Base-by-base conservation (phyloP, 2,113 vertebrate species). In the Amphiprion ocellaris region DNA sequence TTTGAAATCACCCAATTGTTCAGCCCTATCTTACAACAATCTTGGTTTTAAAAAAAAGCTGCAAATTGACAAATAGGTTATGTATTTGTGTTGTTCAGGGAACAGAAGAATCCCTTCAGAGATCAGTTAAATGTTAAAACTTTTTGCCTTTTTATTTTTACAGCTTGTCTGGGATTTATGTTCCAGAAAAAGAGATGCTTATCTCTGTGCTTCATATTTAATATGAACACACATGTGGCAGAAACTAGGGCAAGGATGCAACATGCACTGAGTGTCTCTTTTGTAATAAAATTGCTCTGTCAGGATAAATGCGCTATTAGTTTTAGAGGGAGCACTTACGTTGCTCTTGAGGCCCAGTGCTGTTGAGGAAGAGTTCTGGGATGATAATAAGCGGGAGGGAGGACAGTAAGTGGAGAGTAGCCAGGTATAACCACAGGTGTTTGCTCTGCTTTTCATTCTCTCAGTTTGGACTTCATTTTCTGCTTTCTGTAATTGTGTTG, bases 181-280 rank as follows among this genome's bases (percentile, higher is more conserved):
- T 53, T 26, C 5, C n/a, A 30, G 2, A 23, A 24, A 50, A 66
- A 0, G 0, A 0, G 5, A 30, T n/a, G 0, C 19, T 50, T 53
- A 24, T 1, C n/a, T 11, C 44, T 50, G 28, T 52, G 14, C 6
- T 53, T 55, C 9, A 41, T 50, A 41, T 66, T 46, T 26, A 41
- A 21, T 50, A 17, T 7, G 14, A 66, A 65, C 61, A 59, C 37
- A 49, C 10, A 14, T 46, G 52, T 50, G 44, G 62, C 1, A 60
- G 63, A 62, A 79, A 82, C 41, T 64, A 76, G 63, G 58, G 12
- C 49, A 62, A 56, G 26, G 33, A 2, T 53, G 4, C 37, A 47
- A 1, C 0, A 23, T 65, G 52, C 8, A 21, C 3, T 14, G 24
- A 12, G 28, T 64, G 19, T 46, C 23, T 68, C 44, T 64, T 60